Conservation (phyloP, 2,888 invertebrate genomes). For the Dexiosoma caninum region DNA sequence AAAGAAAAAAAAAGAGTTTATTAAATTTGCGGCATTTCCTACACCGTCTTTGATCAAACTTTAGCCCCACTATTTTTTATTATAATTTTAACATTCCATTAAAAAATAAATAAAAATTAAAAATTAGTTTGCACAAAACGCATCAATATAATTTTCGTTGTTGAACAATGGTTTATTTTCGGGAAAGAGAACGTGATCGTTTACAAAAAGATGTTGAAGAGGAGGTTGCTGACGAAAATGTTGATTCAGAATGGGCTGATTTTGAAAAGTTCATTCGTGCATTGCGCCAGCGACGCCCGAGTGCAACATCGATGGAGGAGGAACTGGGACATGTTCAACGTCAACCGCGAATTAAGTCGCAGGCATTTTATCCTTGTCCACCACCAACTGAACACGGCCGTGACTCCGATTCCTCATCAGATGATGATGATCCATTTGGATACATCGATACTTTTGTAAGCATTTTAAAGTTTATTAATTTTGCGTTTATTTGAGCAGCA, state of each 20-base stretch:
- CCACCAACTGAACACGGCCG: conserved; percentile 75
- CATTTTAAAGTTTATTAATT: conserved; percentile 44
- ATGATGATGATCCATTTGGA: conserved; percentile 77
- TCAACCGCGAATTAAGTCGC: conserved; percentile 73
- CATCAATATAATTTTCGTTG: not conserved
- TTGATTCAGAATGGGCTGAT: conserved; percentile 78
- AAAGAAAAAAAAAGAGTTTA: not conserved
- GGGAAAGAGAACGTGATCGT: conserved; percentile 67
- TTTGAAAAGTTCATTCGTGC: conserved; percentile 76
- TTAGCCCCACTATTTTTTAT: too few relatives aligned
- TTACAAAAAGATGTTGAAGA: conserved; percentile 70
- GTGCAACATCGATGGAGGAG: conserved; percentile 75
- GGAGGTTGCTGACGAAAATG: conserved; percentile 78
- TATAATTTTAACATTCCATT: conserved; percentile 16
- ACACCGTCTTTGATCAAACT: not conserved
- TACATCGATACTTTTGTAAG: conserved; percentile 77
- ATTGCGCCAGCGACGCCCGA: conserved; percentile 74
- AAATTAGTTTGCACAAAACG: not conserved
- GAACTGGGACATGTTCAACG: conserved; percentile 73
- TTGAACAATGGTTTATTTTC: conserved; percentile 61
- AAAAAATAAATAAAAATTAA: not conserved
- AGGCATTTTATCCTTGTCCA: conserved; percentile 77
- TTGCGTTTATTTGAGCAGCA: too few relatives aligned
- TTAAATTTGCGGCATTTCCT: not conserved
- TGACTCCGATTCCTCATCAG: conserved; percentile 74